Evolutionary conservation across 2,888 invertebrate species (phyloP), one percentile per base, ranked within the genome.

Genomic region (Fragum fragum): DNA sequence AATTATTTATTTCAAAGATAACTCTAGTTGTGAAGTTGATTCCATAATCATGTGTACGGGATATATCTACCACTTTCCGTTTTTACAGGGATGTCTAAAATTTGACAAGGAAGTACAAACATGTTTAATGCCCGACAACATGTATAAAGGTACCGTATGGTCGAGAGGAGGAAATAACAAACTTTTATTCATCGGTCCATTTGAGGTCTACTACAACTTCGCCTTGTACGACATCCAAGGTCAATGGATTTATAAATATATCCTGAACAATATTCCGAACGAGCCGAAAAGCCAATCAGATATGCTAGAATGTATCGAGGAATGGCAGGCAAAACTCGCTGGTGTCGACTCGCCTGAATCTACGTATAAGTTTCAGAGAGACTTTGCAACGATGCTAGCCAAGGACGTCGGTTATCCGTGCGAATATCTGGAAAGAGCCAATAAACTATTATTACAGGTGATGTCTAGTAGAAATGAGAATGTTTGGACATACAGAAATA

Each of bases 171-270:
- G 85, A 0, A 77, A 76, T 68, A 74, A 76, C 66, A 84, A 79
- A 26, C 18, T 87, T 28, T 74, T 87, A 23, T 85, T 83, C 42
- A 14, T 85, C 6, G 81, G 83, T 11, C 28, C 63, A 0, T 76
- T 81, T 14, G 76, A 87, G 39, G 80, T 82, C 47, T 80, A 70
- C 53, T 87, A 70, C 73, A 71, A 76, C 0, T 84, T 73, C 57
- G 76, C 82, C 14, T 80, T 87, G 86, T 87, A 82, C 78, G 84
- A 87, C 3, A 70, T 66, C 2, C 78, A 82, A 36, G 82, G 74
- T 14, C 29, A 72, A 0, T 84, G 82, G 84, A 63, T 63, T 6
- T 36, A 36, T n/a, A 5, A 23, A 32, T 63, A 32, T 29, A 63
- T 63, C 5, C 9, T 32, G 29, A n/a, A 18, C 63, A 36, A 29